phyloP scores from a whole-genome alignment of 2,113 vertebrate species.

The Turnix velox region DNA sequence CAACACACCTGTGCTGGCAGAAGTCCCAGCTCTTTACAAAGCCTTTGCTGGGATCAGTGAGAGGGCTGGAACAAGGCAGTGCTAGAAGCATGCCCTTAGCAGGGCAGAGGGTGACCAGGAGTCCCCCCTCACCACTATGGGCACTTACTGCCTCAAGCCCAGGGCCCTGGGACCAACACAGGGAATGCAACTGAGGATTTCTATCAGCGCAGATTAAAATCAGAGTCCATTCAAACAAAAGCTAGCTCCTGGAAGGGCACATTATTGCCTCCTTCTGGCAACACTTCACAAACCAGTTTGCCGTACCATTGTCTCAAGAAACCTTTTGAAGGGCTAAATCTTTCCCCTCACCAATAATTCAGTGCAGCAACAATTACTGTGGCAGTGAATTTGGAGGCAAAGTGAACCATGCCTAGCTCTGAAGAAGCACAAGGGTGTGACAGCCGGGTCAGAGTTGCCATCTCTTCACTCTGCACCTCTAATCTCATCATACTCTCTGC shows the following conservation, averaged over 20 bases:
- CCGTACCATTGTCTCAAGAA: not conserved
- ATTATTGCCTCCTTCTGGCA: not conserved
- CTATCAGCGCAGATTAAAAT: not conserved
- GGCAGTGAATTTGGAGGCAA: not conserved
- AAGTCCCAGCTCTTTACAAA: not conserved
- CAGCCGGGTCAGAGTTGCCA: not conserved
- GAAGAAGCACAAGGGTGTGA: not conserved
- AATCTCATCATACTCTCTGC: accelerated
- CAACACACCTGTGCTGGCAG: not conserved
- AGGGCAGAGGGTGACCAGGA: not conserved
- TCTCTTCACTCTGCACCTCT: not conserved
- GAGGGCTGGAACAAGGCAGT: not conserved
- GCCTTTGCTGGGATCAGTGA: not conserved
- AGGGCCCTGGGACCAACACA: accelerated
- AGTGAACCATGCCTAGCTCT: not conserved
- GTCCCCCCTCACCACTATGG: not conserved
- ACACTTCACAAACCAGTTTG: not conserved
- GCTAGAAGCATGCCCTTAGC: not conserved
- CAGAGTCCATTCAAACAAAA: not conserved
- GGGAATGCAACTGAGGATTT: too few species aligned
- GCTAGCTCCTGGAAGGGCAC: not conserved
- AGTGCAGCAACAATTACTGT: not conserved
- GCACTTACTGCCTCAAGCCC: not conserved
- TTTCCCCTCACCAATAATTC: not conserved
- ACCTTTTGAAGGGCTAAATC: not conserved